Evolutionary conservation across 2,888 invertebrate species (phyloP), one percentile per base, ranked within the genome.

Genomic region (Drosophila diplacantha): DNA sequence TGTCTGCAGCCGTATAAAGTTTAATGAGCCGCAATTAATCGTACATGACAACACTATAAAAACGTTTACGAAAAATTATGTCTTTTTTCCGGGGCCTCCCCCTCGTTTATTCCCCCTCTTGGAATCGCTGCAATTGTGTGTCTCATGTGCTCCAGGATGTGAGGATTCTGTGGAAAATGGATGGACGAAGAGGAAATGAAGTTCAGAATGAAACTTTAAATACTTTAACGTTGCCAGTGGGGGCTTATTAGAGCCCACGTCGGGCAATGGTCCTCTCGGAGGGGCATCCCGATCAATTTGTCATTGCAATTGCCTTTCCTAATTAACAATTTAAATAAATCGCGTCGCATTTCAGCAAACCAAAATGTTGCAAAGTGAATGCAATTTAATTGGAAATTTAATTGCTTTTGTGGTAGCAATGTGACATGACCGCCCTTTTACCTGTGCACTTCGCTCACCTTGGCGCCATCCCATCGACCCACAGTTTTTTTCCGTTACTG

Each of bases 21-120:
- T 86, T 85, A 87, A 87, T 87, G 87, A 87, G 87, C 85, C 85
- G 85, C 87, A 87, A 87, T 87, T 87, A 87, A 87, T 87, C 85
- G 86, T 86, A 84, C 85, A 87, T 82, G 85, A 80, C 81, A 83
- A 80, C 80, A 85, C 85, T 79, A 84, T 85, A 85, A 82, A 84
- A 81, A 81, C 83, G 78, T 78, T 79, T 79, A 73, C 78, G 78
- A 69, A 81, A 77, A 79, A 81, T 77, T 77, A 79, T 81, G 70
- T 73, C 53, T 55, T 50, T 52, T 38, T 43, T 41, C 22, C 37
- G 38, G 44, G 41, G 18, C 51, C 49, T 57, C 49, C 58, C 58
- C 24, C 38, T 35, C 39, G 20, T 26, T 8, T 26, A 18, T 2
- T 47, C 9, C 31, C 38, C 35, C 51, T 56, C 2, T 3, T 8